Percentiles rank a stretch among this genome's conserved stretches.
These are phyloP conservation scores for Plutomurus gul DNA, from an alignment of 1,140 invertebrate species.

Conservation along the genomic window DNA sequence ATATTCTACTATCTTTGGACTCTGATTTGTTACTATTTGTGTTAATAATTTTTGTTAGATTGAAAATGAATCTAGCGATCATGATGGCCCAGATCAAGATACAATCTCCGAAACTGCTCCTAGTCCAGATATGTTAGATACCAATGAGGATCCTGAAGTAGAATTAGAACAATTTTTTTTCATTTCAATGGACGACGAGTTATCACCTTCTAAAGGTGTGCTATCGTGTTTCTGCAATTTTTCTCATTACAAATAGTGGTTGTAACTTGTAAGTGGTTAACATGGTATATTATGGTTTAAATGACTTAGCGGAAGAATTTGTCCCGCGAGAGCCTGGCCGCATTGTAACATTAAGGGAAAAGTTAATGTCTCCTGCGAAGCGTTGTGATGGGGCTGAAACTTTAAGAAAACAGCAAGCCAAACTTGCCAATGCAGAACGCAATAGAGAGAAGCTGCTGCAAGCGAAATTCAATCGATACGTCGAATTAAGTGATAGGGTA, in stretches of 20 bases:
- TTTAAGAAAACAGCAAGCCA: conserved; percentile 40
- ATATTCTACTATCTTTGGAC: neutral
- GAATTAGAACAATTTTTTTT: conserved; percentile 49
- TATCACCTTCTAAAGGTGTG: neutral
- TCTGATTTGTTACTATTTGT: neutral
- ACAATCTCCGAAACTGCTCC: conserved; percentile 23
- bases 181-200: conserved; percentile 31
- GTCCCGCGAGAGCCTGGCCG: conserved; percentile 20
- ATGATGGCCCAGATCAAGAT: neutral
- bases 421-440: conserved; percentile 50
- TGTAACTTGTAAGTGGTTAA: neutral
- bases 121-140: conserved; percentile 35
- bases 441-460: conserved; percentile 50
- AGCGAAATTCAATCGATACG: conserved; percentile 50
- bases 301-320: conserved; percentile 41
- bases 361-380: conserved; percentile 50
- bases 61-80: conserved; percentile 41
- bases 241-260: too few species aligned
- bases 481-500: conserved; percentile 47
- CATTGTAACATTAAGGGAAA: conserved; percentile 45
- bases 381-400: conserved; percentile 51
- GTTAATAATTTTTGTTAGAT: conserved; percentile 22
- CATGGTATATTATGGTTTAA: neutral
- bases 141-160: conserved; percentile 7
- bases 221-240: neutral